A percentile compares a stretch with the other conserved stretches of the same genome.
These are phyloP conservation scores for Epinotia nisella DNA, from an alignment of 2,888 invertebrate species.

Conservation along the genomic window DNA sequence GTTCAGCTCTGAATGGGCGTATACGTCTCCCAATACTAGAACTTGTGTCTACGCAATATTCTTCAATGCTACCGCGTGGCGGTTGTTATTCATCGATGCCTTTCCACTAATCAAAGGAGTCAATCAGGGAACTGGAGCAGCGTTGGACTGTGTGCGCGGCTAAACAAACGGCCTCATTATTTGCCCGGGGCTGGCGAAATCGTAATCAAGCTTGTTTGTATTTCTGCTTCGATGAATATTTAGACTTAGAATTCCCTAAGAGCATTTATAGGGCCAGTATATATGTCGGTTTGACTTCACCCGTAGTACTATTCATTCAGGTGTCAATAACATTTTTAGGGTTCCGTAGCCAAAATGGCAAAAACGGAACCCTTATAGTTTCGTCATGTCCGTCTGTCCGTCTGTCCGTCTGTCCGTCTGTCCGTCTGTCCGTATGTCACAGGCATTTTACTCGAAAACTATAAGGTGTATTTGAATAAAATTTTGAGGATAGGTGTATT, in stretches of 20 bases:
- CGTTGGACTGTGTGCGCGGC: slow-evolving; percentile 55
- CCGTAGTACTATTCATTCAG: not conserved
- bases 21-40: slow-evolving; percentile 8
- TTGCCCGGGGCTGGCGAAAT: slow-evolving; percentile 48
- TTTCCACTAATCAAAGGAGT: slow-evolving; percentile 60
- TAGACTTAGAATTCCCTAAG: slow-evolving; percentile 32
- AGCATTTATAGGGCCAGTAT: not conserved
- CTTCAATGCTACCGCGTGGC: not conserved
- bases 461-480: too few relatives aligned
- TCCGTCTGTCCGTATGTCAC: too few relatives aligned
- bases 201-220: slow-evolving; percentile 45
- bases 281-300: not conserved
- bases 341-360: too few relatives aligned
- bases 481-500: too few relatives aligned
- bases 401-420: too few relatives aligned
- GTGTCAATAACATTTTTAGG: too few relatives aligned
- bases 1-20: slow-evolving; percentile 20
- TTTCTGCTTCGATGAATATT: slow-evolving; percentile 37
- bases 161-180: slow-evolving; percentile 62
- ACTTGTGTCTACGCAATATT: slow-evolving; percentile 26
- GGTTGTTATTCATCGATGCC: slow-evolving; percentile 60
- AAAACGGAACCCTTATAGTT: too few relatives aligned
- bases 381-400: too few relatives aligned
- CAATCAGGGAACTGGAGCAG: slow-evolving; percentile 53
- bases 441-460: too few relatives aligned